Conservation (phyloP, 2,113 vertebrate species). For the Clarias gariepinus region DNA sequence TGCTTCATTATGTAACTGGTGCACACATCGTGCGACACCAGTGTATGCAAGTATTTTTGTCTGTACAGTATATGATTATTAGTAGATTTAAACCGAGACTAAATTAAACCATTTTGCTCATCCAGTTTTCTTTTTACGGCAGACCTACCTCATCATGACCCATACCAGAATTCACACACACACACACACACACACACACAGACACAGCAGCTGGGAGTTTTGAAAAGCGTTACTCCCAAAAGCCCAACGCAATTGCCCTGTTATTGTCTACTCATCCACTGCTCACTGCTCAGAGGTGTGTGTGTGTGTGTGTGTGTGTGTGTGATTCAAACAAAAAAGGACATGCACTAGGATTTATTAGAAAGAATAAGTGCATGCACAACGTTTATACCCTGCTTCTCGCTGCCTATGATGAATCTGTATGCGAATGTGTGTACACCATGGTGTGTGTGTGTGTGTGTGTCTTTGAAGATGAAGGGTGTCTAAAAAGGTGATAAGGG, state of each 20-base stretch:
- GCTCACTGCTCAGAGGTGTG: slow-evolving; percentile 51
- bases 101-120: slow-evolving; percentile 67
- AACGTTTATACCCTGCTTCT: slow-evolving; percentile 4
- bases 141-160: slow-evolving; percentile 2
- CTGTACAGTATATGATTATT: slow-evolving; percentile 41
- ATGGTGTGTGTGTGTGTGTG: neutral
- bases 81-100: slow-evolving; percentile 62
- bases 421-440: slow-evolving; percentile 1
- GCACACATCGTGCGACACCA: neutral
- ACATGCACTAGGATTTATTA: slow-evolving; percentile 35
- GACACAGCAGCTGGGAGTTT: slow-evolving; percentile 53
- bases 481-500: neutral
- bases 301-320: slow-evolving; percentile 40
- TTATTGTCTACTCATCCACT: slow-evolving; percentile 76
- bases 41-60: slow-evolving; percentile 27
- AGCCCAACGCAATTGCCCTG: slow-evolving; percentile 78
- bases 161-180: slow-evolving; percentile 36
- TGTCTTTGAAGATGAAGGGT: neutral
- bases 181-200: slow-evolving; percentile 52
- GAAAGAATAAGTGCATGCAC: neutral
- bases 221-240: slow-evolving; percentile 66
- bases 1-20: neutral
- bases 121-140: slow-evolving; percentile 40
- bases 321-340: slow-evolving; percentile 22
- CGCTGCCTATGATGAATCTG: neutral